Base-by-base conservation (phyloP, 2,797 vertebrate species). In the Limnodromus scolopaceus region DNA sequence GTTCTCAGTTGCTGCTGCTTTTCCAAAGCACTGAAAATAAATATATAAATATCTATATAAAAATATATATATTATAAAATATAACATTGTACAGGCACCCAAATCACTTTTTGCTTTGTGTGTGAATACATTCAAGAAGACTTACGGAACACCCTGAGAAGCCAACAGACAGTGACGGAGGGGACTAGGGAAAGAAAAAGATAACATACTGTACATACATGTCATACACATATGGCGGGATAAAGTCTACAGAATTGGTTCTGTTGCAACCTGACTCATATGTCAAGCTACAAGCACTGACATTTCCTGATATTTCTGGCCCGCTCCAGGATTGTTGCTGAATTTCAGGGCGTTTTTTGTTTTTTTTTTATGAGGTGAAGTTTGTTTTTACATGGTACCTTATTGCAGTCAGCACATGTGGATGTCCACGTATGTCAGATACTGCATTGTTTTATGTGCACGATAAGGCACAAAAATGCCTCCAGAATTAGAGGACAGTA, bases 61-160 rank as follows among this genome's bases (percentile, higher is more conserved):
- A 57, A 55, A 34, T 23, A 23, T 30, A 23, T 30, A 53, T 57
- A 57, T 79, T 61, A 91, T 53, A 69, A 79, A 79, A 39, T 0
- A 79, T 17, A 65, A 82, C 55, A 76, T 24, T 4, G 5, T 54
- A 39, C 51, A 78, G 34, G 39, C 19, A 79, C 11, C 9, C 76
- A 38, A 68, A 82, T 22, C 1, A 28, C 63, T 92, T 93, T 58
- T 48, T 77, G 61, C 16, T 69, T 89, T 75, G 13, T 61, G 14
- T 48, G 24, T 32, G 38, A 64, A 80, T 87, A 85, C 34, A 49
- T 84, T 87, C 84, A 74, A 71, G n/a, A 3, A 89, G 69, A 89
- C 45, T 46, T 51, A 28, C 1, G 24, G 69, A 54, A 48, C 9
- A 61, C 32, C 16, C 53, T 41, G 39, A 86, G 55, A 82, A 76